A percentile compares a stretch with the other conserved stretches of the same genome.
These are phyloP conservation scores for Lithobates sylvaticus DNA, from an alignment of 2,797 vertebrate species.

Conservation along the genomic window DNA sequence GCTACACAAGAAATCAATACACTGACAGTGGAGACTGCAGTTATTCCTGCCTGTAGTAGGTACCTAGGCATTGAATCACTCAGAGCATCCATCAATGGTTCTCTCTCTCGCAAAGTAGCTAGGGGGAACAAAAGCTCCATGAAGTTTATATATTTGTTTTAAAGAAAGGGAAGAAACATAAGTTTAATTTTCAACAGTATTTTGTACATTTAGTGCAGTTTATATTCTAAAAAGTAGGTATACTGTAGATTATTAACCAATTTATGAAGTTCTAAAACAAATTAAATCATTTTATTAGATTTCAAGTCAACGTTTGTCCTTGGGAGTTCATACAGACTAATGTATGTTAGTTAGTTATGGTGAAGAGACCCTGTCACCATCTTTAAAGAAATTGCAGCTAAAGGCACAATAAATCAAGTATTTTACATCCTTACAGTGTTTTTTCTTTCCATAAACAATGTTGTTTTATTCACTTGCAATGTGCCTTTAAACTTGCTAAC, in stretches of 20 bases:
- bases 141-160: constrained; percentile 27
- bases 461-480: too few relatives aligned
- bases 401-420: too few relatives aligned
- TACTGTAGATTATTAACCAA: not conserved
- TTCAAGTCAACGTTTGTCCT: too few relatives aligned
- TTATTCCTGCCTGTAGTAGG: constrained; percentile 55
- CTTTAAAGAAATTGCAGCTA: too few relatives aligned
- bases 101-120: constrained; percentile 40
- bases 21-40: constrained; percentile 63
- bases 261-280: not conserved
- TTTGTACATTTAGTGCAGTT: constrained; percentile 20
- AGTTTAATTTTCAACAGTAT: constrained; percentile 10
- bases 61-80: constrained; percentile 35
- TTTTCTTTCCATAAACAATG: too few relatives aligned
- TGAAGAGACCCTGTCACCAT: too few relatives aligned
- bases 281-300: too few relatives aligned
- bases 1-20: constrained; percentile 67
- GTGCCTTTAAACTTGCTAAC: too few relatives aligned
- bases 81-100: constrained; percentile 41
- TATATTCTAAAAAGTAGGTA: not conserved
- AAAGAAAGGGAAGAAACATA: constrained; percentile 5
- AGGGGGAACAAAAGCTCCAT: constrained; percentile 12
- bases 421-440: too few relatives aligned
- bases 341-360: too few relatives aligned
- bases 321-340: too few relatives aligned